Base-by-base conservation (phyloP, 2,797 vertebrate species). In the Aldrovandia affinis region DNA sequence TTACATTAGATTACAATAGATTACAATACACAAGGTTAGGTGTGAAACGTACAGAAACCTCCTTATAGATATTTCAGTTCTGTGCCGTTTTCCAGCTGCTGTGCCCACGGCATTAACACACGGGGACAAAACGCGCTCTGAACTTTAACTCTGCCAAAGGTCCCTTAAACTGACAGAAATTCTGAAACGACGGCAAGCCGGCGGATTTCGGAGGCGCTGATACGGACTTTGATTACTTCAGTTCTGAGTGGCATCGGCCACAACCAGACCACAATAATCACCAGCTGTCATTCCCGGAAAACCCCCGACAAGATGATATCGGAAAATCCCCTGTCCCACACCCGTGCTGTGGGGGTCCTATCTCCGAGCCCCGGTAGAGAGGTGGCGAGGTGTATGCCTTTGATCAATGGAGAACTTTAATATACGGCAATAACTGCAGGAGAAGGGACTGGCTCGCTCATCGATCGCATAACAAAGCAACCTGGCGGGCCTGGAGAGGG, bases 391-490 rank as follows among this genome's bases (percentile, higher is more conserved):
- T 44, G 73, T 47, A n/a, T 61, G 54, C 55, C 42, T 78, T n/a
- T 42, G 82, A 83, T 83, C 82, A 78, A 63, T 78, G 55, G 20
- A 36, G 59, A 55, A 30, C 81, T 20, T 57, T 0, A 57, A 15
- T 20, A 50, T 10, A 50, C 47, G 47, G 47, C 47, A 3, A 50
- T 3, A 50, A n/a, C 3, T 3, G 47, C 47, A 3, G 47, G 47
- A 50, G 47, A 3, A 50, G 47, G 20, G 33, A 54, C 28, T 30
- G 30, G 25, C n/a, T n/a, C n/a, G n/a, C n/a, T 33, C 33, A 63
- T 75, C 12, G 15, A 15, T 30, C 65, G 25, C 20, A 2, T 9
- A 52, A 79, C 22, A n/a, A n/a, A n/a, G n/a, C n/a, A n/a, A n/a
- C n/a, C n/a, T n/a, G n/a, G n/a, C n/a, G n/a, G n/a, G n/a, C n/a